Conservation (phyloP, 2,888 invertebrate species). For the Apamea crenata region DNA sequence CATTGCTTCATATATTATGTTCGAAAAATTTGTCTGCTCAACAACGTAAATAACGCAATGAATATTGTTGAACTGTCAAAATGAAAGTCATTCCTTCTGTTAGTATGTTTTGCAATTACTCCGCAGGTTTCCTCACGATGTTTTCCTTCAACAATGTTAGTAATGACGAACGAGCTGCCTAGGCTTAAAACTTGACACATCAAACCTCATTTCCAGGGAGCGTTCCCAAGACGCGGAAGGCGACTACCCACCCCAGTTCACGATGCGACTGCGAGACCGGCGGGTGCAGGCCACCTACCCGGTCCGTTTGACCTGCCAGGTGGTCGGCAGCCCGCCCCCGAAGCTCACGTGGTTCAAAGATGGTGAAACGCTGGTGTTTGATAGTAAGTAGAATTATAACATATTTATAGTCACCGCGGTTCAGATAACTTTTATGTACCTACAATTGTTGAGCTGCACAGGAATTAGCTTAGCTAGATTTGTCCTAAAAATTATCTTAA, state of each 20-base stretch:
- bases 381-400: constrained; percentile 83
- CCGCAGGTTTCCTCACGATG: background rate
- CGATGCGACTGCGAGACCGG: constrained; percentile 95
- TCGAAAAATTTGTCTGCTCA: too few relatives aligned
- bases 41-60: too few relatives aligned
- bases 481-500: background rate
- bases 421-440: background rate
- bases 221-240: constrained; percentile 84
- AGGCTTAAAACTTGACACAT: background rate
- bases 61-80: too few relatives aligned
- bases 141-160: background rate
- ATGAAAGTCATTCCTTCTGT: too few relatives aligned
- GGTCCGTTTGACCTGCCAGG: constrained; percentile 96
- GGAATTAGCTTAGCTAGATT: background rate
- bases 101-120: too few relatives aligned
- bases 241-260: constrained; percentile 94
- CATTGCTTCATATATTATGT: too few relatives aligned
- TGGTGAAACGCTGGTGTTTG: constrained; percentile 90
- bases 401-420: background rate
- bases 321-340: constrained; percentile 94
- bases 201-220: constrained; percentile 73
- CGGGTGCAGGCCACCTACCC: constrained; percentile 96
- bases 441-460: background rate
- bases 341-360: constrained; percentile 96
- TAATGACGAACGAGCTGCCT: background rate